Conservation (phyloP, 2,888 invertebrate genomes). For the Perithous albicinctus region DNA sequence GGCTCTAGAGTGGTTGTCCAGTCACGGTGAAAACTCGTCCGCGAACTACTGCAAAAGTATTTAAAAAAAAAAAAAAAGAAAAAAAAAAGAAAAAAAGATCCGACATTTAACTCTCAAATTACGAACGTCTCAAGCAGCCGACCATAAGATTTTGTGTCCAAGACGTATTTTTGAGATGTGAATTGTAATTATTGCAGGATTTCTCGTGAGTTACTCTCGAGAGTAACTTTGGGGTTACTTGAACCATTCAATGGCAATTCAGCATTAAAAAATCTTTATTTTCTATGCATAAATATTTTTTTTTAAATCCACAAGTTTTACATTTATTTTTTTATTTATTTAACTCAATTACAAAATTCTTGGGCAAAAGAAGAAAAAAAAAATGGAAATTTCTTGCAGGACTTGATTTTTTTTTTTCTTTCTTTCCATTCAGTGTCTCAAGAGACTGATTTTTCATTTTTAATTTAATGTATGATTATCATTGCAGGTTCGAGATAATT, state of each 20-base stretch:
- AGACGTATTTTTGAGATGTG: slow-evolving; percentile 14
- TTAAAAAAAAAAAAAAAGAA: slow-evolving; percentile 46
- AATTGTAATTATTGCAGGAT: slow-evolving; percentile 23
- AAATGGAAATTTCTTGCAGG: no score
- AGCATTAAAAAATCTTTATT: no score
- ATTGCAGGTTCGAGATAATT: slow-evolving; percentile 17
- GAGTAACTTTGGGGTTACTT: slow-evolving; percentile 32
- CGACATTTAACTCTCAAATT: slow-evolving; percentile 24
- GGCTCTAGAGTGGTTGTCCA: slow-evolving; percentile 77
- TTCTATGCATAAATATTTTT: no score
- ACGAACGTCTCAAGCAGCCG: slow-evolving; percentile 45
- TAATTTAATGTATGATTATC: slow-evolving; percentile 6
- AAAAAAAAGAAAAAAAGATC: slow-evolving; percentile 11
- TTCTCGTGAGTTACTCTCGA: background rate
- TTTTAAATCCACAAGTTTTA: background rate
- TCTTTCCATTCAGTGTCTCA: background rate
- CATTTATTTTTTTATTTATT: background rate
- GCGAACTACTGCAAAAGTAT: slow-evolving; percentile 51
- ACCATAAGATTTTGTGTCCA: slow-evolving; percentile 55
- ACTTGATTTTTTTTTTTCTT: background rate
- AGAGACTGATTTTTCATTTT: background rate
- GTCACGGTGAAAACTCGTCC: slow-evolving; percentile 77
- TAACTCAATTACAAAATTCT: no score
- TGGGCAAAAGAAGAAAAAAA: no score
- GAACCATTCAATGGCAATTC: slow-evolving; percentile 22